phyloP scores from a whole-genome alignment of 2,797 vertebrate genomes.

The Rallus crepitans region DNA sequence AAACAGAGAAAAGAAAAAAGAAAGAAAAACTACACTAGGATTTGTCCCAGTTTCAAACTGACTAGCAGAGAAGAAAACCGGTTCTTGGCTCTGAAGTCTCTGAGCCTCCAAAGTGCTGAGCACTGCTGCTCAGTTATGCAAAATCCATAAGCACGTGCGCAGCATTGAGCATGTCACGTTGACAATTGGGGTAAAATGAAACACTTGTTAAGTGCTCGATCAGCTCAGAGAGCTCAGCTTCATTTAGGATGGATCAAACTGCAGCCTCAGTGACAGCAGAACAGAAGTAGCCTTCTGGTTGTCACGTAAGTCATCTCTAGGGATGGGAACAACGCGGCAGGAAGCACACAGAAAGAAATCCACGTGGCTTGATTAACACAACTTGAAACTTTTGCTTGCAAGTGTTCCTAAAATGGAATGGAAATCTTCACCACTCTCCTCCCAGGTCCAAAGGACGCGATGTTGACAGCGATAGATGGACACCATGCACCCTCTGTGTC shows the following conservation, averaged over 20 bases:
- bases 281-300: background rate
- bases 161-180: background rate
- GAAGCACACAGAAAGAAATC: background rate
- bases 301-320: background rate
- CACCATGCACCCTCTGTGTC: background rate
- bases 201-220: background rate
- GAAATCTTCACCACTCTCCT: constrained; percentile 78
- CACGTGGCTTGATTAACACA: background rate
- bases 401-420: constrained; percentile 69
- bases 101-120: background rate
- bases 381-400: background rate
- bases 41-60: background rate
- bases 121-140: background rate
- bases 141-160: background rate
- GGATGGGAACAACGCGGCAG: background rate
- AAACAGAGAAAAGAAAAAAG: background rate
- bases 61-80: background rate
- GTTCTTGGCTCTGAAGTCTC: background rate
- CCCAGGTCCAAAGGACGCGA: constrained; percentile 66
- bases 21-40: background rate
- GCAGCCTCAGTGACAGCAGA: background rate
- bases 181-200: background rate
- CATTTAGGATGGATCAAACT: background rate
- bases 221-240: background rate
- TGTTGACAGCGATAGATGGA: constrained; percentile 69